These are phyloP conservation scores for Plestiodon gilberti DNA, from an alignment of 2,113 vertebrate genomes.

Conservation along the genomic window DNA sequence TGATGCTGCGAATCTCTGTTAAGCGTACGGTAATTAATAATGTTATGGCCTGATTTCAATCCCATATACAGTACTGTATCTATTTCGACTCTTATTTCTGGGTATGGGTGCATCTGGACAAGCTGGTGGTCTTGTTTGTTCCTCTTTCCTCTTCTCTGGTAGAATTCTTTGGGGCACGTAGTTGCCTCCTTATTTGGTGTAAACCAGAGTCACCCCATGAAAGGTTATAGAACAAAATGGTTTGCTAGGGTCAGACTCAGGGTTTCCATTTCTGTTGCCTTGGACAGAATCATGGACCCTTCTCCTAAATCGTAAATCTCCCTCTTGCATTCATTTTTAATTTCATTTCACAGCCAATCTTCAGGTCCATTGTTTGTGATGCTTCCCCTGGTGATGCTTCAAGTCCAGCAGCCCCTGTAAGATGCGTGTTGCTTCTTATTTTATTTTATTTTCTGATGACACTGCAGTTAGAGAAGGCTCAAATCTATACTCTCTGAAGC, in stretches of 20 bases:
- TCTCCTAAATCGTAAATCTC: neutral
- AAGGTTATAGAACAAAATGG: neutral
- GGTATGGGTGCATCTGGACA: neutral
- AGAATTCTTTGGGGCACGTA: neutral
- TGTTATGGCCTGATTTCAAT: too few relatives aligned
- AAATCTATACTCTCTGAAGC: slow-evolving; percentile 15
- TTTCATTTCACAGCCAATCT: slow-evolving; percentile 38
- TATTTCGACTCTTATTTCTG: too few relatives aligned
- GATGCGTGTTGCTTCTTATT: neutral
- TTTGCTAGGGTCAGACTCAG: neutral
- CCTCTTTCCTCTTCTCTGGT: neutral
- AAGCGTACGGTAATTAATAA: too few relatives aligned
- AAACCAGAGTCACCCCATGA: neutral
- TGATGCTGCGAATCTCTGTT: too few relatives aligned
- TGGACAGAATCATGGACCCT: neutral
- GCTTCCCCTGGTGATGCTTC: slow-evolving; percentile 2
- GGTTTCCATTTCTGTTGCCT: accelerated
- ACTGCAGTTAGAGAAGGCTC: neutral
- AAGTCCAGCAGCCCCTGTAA: neutral
- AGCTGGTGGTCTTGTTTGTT: slow-evolving; percentile 1
- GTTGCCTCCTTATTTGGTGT: neutral
- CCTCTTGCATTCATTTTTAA: neutral
- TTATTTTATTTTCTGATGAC: slow-evolving; percentile 14
- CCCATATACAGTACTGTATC: too few relatives aligned
- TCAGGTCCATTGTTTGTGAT: neutral